Evolutionary conservation across 2,797 vertebrate genomes (phyloP).

Genomic region (Neomorphus geoffroyi): DNA sequence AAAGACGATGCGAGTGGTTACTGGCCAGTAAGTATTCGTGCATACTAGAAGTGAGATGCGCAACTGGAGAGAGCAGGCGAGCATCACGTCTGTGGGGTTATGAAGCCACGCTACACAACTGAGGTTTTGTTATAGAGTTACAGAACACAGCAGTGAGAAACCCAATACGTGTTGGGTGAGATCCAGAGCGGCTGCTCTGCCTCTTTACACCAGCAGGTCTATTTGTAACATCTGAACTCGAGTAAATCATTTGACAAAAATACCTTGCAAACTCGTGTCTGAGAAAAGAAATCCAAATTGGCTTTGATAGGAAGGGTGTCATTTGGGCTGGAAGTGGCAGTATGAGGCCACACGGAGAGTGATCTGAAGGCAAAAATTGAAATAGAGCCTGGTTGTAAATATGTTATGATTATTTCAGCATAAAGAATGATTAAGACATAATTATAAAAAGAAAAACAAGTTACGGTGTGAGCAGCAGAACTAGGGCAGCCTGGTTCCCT

Average conservation of each 20-base stretch:
- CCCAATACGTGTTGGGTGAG: constrained; percentile 18
- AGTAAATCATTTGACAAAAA: constrained; percentile 46
- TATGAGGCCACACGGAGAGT: constrained; percentile 58
- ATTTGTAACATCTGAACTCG: constrained; percentile 35
- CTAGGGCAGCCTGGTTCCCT: constrained; percentile 23
- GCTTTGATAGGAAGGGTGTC: constrained; percentile 54
- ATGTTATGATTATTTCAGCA: constrained; percentile 64
- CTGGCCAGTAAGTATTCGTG: background rate
- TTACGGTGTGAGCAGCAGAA: constrained; percentile 57
- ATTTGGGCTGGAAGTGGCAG: constrained; percentile 59
- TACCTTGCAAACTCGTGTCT: constrained; percentile 56
- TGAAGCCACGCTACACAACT: background rate
- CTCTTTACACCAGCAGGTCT: constrained; percentile 7
- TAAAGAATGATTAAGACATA: constrained; percentile 62
- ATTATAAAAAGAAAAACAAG: constrained; percentile 65
- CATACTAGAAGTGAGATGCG: background rate
- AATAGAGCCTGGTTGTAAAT: constrained; percentile 59
- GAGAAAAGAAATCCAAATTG: constrained; percentile 70
- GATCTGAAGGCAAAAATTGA: constrained; percentile 65
- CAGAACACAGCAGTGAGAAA: constrained; percentile 60
- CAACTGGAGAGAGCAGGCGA: background rate
- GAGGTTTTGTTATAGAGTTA: constrained; percentile 61
- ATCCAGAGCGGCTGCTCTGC: constrained; percentile 20
- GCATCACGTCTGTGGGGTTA: background rate
- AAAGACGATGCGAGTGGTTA: background rate